Evolutionary conservation across 2,888 invertebrate genomes (phyloP).

Genomic region (Deilephila porcellus): DNA sequence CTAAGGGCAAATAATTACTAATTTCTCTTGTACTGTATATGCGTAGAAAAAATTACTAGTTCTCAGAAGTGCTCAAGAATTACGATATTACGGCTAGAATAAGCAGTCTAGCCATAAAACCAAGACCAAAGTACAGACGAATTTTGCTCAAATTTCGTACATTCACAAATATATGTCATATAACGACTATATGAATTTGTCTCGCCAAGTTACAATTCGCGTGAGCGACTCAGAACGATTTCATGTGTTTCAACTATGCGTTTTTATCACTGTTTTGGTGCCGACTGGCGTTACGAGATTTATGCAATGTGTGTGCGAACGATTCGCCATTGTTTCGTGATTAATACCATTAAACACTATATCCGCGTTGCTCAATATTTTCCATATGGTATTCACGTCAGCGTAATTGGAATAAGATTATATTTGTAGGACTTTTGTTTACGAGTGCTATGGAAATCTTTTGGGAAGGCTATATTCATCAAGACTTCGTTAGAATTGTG

Average conservation of each 20-base stretch:
- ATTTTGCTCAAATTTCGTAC: not conserved
- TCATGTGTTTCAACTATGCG: slow-evolving; percentile 35
- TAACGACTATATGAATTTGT: slow-evolving; percentile 11
- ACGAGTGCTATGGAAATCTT: no score
- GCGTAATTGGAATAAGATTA: not conserved
- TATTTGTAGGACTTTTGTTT: no score
- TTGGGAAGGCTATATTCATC: no score
- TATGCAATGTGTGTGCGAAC: slow-evolving; percentile 35
- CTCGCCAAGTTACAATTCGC: slow-evolving; percentile 15
- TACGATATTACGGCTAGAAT: not conserved
- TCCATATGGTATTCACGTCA: not conserved
- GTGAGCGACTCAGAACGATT: slow-evolving; percentile 24
- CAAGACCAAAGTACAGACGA: not conserved
- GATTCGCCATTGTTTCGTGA: slow-evolving; percentile 25
- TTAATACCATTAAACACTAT: slow-evolving; percentile 12
- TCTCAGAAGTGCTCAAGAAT: no score
- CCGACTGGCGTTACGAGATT: slow-evolving; percentile 43
- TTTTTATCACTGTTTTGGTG: slow-evolving; percentile 54
- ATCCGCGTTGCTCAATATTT: slow-evolving; percentile 29
- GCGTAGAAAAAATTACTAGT: no score
- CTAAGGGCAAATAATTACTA: no score
- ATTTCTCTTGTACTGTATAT: no score
- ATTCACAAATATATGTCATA: not conserved
- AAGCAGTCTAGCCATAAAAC: not conserved
- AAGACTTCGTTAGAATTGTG: no score